Evolutionary conservation across 2,113 vertebrate genomes (phyloP), one percentile per base, ranked within the genome.

Genomic region (Neotoma lepida): DNA sequence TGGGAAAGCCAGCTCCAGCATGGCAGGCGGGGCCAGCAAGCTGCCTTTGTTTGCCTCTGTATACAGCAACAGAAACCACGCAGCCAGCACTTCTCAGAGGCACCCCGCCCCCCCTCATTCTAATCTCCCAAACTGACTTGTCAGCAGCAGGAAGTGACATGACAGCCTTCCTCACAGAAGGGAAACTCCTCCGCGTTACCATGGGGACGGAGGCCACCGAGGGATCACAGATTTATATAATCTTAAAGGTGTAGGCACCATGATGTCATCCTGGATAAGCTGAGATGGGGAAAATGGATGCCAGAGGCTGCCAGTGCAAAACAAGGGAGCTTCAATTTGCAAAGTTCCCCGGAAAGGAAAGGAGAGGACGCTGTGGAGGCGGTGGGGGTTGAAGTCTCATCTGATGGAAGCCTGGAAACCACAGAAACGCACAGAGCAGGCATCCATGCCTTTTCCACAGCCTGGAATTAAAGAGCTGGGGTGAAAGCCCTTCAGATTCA

Each of bases 111-210:
- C 91, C 91, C 78, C 89, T 93, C 88, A 89, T 97, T 97, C 93
- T 98, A 98, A 98, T 98, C 98, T 92, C 96, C 97, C 97, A 4
- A 98, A 98, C 97, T 97, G 98, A 98, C 98, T 98, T 98, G 98
- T 98, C 98, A 98, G 98, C 98, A 98, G 93, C 98, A 98, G 98
- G 98, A 99, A 98, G 98, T 98, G 98, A 98, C 98, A 98, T 97
- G 97, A 95, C 94, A 95, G 97, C 97, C 35, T 95, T 98, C 97
- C 97, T 97, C 98, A 96, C 95, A 97, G 92, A 97, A 94, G 98
- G 98, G 98, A 98, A 98, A 98, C 98, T 98, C 98, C 98, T 98
- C 95, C 94, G 96, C 93, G 98, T 98, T 98, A 96, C 98, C 97
- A 98, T 98, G 97, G 98, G 96, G 96, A 98, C 82, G 73, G 92